phyloP scores from a whole-genome alignment of 2,888 invertebrate species.

The Abrostola triplasia region DNA sequence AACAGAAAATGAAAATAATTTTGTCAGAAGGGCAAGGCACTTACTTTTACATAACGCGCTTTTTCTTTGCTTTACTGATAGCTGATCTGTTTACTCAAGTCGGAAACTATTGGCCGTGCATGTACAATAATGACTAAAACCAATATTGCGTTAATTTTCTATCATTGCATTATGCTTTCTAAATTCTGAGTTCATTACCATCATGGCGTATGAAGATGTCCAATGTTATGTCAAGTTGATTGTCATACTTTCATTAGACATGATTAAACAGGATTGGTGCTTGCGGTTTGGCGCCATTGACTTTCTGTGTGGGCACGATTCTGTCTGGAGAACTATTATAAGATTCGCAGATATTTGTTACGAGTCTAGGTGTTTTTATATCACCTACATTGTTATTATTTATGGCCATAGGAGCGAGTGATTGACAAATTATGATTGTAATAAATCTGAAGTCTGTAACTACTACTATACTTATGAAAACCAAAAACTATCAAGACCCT shows the following conservation, averaged over 20 bases:
- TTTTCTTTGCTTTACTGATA: slow-evolving; percentile 44
- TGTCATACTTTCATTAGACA: background rate
- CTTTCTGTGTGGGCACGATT: too few species aligned
- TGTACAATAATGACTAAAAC: slow-evolving; percentile 9
- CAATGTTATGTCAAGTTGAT: too few species aligned
- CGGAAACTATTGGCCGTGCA: slow-evolving; percentile 13
- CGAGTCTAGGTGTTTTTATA: too few species aligned
- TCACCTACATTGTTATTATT: too few species aligned
- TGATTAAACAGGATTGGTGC: background rate
- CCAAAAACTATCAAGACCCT: too few species aligned
- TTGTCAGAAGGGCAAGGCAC: slow-evolving; percentile 26
- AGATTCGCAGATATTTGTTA: too few species aligned
- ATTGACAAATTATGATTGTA: too few species aligned
- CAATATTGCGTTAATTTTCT: slow-evolving; percentile 11
- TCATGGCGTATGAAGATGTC: background rate
- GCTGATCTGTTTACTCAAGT: background rate
- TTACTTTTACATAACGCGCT: slow-evolving; percentile 38
- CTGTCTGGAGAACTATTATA: too few species aligned
- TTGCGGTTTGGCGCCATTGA: too few species aligned
- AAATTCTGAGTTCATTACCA: background rate
- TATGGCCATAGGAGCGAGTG: too few species aligned
- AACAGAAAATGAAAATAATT: slow-evolving; percentile 48
- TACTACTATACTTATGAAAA: too few species aligned
- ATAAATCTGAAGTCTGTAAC: too few species aligned
- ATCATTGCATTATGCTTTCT: background rate